phyloP scores from a whole-genome alignment of 2,888 invertebrate species.

The Amphipoea lucens region DNA sequence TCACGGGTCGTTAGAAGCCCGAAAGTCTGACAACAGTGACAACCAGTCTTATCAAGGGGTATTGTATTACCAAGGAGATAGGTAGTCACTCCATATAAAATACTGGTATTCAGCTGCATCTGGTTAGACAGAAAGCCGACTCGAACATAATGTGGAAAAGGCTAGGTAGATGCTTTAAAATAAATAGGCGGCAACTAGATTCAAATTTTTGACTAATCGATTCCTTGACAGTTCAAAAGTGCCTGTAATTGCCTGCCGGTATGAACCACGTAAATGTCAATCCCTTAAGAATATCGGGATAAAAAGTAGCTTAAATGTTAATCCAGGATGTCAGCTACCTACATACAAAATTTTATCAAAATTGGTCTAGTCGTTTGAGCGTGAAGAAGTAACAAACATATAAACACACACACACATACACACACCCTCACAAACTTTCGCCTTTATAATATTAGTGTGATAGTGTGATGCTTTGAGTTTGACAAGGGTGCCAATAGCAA shows the following conservation, averaged over 20 bases:
- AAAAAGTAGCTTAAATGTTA: no score
- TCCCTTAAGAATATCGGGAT: no score
- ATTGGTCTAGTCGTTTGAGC: no score
- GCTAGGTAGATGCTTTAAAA: not conserved
- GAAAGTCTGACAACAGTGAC: not conserved
- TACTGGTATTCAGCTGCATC: not conserved
- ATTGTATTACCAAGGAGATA: not conserved
- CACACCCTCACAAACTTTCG: no score
- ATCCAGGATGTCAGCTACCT: no score
- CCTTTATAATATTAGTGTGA: no score
- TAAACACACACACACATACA: no score
- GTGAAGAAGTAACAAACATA: no score
- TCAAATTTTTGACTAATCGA: not conserved
- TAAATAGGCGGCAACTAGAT: not conserved
- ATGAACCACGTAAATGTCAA: no score
- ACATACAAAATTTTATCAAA: no score
- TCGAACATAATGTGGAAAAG: not conserved
- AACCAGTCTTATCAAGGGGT: not conserved
- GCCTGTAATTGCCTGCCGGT: not conserved
- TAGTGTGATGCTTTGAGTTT: not conserved
- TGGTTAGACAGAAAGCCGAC: not conserved
- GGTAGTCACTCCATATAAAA: not conserved
- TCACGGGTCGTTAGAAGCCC: not conserved
- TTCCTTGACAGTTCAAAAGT: not conserved
- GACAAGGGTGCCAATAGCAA: no score